Percentiles rank a stretch among this genome's conserved stretches.
phyloP scores from a whole-genome alignment of 2,797 vertebrate species.

The Scolopax bukidnonensis region DNA sequence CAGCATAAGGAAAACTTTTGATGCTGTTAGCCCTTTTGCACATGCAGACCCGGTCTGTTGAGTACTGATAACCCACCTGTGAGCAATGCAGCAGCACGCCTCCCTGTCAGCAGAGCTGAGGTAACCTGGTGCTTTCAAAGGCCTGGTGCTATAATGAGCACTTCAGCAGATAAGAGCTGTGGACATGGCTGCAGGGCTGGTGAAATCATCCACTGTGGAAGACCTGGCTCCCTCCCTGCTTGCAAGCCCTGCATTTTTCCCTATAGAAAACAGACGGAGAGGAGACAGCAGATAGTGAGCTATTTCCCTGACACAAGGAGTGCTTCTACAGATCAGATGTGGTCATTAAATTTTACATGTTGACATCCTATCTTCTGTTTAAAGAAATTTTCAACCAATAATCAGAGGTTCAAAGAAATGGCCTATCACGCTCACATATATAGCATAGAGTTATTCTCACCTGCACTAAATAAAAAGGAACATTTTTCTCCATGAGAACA shows the following conservation, averaged over 20 bases:
- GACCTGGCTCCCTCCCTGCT: not conserved
- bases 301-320: not conserved
- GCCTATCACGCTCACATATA: not conserved
- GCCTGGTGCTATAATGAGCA: not conserved
- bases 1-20: not conserved
- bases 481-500: not conserved
- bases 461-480: not conserved
- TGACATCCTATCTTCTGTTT: accelerated
- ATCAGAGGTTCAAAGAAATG: not conserved
- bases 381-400: not conserved
- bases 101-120: not conserved
- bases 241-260: not conserved
- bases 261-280: not conserved
- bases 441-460: not conserved
- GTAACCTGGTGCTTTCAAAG: not conserved
- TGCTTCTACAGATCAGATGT: not conserved
- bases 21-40: not conserved
- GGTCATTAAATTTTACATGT: not conserved
- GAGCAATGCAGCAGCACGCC: not conserved
- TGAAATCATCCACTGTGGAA: not conserved
- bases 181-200: not conserved
- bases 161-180: not conserved
- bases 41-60: accelerated
- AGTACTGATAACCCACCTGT: not conserved
- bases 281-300: not conserved